Base-by-base conservation (phyloP, 2,888 invertebrate species). In the Apamea epomidion region DNA sequence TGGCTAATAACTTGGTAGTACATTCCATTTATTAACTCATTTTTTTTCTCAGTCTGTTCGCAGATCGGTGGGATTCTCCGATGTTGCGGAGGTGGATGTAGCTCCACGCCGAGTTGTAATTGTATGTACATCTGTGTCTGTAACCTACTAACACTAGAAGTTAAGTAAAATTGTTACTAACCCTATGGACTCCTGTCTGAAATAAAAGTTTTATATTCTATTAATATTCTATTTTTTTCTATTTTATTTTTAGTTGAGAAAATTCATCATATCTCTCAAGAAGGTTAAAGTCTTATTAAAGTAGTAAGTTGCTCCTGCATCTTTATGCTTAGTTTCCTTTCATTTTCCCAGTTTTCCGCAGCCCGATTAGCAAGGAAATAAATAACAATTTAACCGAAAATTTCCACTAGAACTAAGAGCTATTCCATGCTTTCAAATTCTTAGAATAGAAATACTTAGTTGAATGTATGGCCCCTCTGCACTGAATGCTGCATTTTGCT, bases 341-440 rank as follows among this genome's bases (percentile, higher is more conserved):
- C 78, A 83, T 85, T 84, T 74, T 68, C 51, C 32, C 29, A 74
- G 75, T 37, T 69, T 76, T 48, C 76, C 60, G 51, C 68, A 77
- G 74, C 58, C 64, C 51, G 80, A 85, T 80, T 77, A 85, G 58
- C 29, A 42, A 29, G 62, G 42, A 77, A 73, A 85, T 85, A 85
- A 87, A 85, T 81, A 76, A 77, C 76, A 87, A 81, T 85, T 77
- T 64, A 62, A 7, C 72, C 29, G 16, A 64, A 71, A 80, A 32
- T 87, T 80, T 64, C 4, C 72, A 45, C 45, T 51, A 29, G 7
- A 73, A 51, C 85, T 85, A 84, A 87, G 37, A 85, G 85, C 65
- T 80, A 73, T 87, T 87, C 54, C 74, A 58, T 75, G 88, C 85
- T 87, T 75, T 70, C 48, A 84, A 80, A 76, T 75, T n/a, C 73